phyloP scores from a whole-genome alignment of 2,797 vertebrate genomes.

The Pangasius djambal region DNA sequence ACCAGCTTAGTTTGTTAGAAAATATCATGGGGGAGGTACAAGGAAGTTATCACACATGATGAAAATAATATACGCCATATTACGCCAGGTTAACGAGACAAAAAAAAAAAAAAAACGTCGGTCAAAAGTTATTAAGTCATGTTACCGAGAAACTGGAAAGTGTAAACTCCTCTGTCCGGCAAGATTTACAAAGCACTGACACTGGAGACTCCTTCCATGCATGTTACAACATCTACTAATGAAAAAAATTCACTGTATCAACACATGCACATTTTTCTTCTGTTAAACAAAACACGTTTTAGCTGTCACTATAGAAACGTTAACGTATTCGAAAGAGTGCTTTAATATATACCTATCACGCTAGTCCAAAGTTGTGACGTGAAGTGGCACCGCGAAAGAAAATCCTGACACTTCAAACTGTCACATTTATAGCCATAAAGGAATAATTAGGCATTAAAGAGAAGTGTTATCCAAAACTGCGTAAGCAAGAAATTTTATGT shows the following conservation, averaged over 20 bases:
- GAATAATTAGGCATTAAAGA: background rate
- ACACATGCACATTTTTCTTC: background rate
- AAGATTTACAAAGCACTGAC: background rate
- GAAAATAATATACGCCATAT: too few relatives aligned
- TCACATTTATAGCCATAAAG: background rate
- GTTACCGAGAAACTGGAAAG: background rate
- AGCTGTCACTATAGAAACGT: background rate
- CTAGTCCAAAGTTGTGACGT: too few relatives aligned
- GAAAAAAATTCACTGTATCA: background rate
- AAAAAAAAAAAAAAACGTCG: too few relatives aligned
- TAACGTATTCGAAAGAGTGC: background rate
- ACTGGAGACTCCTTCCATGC: background rate
- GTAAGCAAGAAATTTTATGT: background rate
- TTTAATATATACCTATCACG: too few relatives aligned
- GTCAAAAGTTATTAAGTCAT: too few relatives aligned
- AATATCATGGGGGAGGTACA: too few relatives aligned
- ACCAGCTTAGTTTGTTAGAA: background rate
- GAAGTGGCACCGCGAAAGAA: background rate
- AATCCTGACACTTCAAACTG: background rate
- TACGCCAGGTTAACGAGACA: too few relatives aligned
- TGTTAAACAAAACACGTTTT: too few relatives aligned
- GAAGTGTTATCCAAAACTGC: background rate
- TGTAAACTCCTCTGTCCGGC: background rate
- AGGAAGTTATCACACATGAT: too few relatives aligned
- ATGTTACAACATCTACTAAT: background rate